Percentiles rank a stretch among this genome's conserved stretches.
Evolutionary conservation across 2,888 invertebrate genomes (phyloP).

Genomic region (Holacanthella duospinosa): DNA sequence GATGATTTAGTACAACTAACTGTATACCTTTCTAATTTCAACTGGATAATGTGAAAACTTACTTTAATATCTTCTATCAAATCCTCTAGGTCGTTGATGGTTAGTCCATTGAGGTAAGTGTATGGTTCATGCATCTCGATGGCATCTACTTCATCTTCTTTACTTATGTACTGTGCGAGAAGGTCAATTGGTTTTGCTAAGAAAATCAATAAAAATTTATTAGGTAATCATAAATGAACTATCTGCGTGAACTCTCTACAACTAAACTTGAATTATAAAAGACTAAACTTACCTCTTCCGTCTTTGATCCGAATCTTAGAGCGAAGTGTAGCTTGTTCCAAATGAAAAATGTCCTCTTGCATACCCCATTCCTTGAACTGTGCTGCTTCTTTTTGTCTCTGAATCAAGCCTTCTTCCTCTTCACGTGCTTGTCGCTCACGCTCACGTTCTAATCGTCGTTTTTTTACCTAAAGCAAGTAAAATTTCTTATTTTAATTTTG

Average conservation of each 20-base stretch:
- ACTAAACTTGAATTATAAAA: background rate
- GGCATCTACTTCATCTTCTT: constrained; percentile 77
- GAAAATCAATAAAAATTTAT: constrained; percentile 19
- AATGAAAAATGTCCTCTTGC: constrained; percentile 94
- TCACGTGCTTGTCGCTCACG: constrained; percentile 70
- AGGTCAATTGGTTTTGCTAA: constrained; percentile 94
- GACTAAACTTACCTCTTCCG: constrained; percentile 45
- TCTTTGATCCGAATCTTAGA: constrained; percentile 93
- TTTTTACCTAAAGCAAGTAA: constrained; percentile 58
- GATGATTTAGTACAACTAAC: background rate
- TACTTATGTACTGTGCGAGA: constrained; percentile 87
- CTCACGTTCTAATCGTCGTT: constrained; percentile 77
- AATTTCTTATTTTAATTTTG: constrained; percentile 7
- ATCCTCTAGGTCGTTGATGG: constrained; percentile 85
- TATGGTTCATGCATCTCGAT: constrained; percentile 98
- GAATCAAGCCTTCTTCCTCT: constrained; percentile 70
- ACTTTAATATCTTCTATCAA: constrained; percentile 89
- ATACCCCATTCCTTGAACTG: constrained; percentile 87
- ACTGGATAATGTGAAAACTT: constrained; percentile 8
- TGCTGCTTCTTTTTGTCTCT: constrained; percentile 78
- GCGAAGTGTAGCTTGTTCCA: constrained; percentile 87
- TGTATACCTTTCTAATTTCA: too few species aligned
- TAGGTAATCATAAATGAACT: background rate
- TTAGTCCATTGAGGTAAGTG: constrained; percentile 82
- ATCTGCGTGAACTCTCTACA: background rate